Percentiles rank a stretch among this genome's conserved stretches.
Evolutionary conservation across 1,140 invertebrate genomes (phyloP).

Genomic region (Phymastichus coffea): DNA sequence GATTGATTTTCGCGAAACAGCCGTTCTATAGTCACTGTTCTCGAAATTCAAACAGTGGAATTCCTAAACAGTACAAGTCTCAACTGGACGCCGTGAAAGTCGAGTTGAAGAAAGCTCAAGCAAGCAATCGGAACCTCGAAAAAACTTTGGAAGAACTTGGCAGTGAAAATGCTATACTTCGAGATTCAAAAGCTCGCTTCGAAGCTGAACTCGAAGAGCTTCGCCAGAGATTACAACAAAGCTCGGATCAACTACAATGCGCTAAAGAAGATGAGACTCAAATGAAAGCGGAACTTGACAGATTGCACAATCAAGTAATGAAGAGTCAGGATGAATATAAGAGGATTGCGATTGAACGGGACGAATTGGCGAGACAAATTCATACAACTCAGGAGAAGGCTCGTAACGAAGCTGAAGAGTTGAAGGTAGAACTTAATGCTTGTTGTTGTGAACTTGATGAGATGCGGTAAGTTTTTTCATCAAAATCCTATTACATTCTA

Average conservation of each 20-base stretch:
- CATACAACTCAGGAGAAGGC: slow-evolving; percentile 7
- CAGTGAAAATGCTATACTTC: slow-evolving; percentile 21
- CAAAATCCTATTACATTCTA: too few relatives aligned
- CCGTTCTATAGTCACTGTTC: too few relatives aligned
- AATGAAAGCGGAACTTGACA: slow-evolving; percentile 9
- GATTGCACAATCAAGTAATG: slow-evolving; percentile 8
- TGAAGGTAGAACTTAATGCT: too few relatives aligned
- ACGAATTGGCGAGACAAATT: slow-evolving; percentile 17
- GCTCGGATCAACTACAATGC: slow-evolving; percentile 23
- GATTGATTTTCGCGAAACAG: too few relatives aligned
- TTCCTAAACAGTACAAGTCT: too few relatives aligned
- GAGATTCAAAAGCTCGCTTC: too few relatives aligned
- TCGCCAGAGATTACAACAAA: too few relatives aligned
- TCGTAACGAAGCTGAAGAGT: slow-evolving; percentile 3
- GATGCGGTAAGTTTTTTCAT: too few relatives aligned
- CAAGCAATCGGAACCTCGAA: slow-evolving; percentile 27
- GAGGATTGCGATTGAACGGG: background rate
- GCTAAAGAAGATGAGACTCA: slow-evolving; percentile 8
- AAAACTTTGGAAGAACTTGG: slow-evolving; percentile 15
- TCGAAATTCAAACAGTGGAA: too few relatives aligned
- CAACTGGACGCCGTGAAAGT: too few relatives aligned
- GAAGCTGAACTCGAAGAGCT: too few relatives aligned
- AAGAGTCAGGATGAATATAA: slow-evolving; percentile 13
- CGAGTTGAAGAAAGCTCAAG: slow-evolving; percentile 5
- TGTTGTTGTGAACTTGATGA: too few relatives aligned